Base-by-base conservation (phyloP, 2,888 invertebrate genomes). In the Toxonevra muliebris region DNA sequence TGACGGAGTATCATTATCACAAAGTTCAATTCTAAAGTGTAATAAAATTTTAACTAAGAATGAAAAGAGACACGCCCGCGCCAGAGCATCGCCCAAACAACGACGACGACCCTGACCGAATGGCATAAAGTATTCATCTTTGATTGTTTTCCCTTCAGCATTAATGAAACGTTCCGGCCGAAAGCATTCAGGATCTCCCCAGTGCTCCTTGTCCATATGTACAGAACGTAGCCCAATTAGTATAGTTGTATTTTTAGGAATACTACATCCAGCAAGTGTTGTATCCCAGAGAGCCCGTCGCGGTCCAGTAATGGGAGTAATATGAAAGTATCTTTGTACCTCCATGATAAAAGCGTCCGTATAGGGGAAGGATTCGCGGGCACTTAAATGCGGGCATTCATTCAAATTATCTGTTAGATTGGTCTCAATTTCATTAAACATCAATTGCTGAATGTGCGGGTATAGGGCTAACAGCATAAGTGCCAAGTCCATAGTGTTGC, bases 71-170 rank as follows among this genome's bases (percentile, higher is more conserved):
- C 89, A 89, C 1, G 87, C 87, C 68, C 87, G 87, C 0, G 91
- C 91, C 69, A 92, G 79, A 0, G 87, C 82, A 79, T 91, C 90
- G 0, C 91, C 92, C 0, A 90, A 84, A 76, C 92, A 92, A 69
- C 90, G 87, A 76, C 91, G 85, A 75, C 86, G 87, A 2, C 91
- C 91, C 88, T 85, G 74, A 1, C 84, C 84, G 30, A 86, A 85
- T 12, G 85, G 82, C 74, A 85, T 82, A 41, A 84, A 84, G 60
- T 78, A 82, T 43, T 85, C 84, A 57, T 82, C 81, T 64, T 79
- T 81, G 15, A 75, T 70, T 3, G 77, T 71, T 61, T 79, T 79
- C 3, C 79, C 76, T 11, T 80, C 76, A 0, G 76, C 71, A 73
- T 86, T 81, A 9, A 92, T 76, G 76, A 91, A 91, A 71, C 92